phyloP scores from a whole-genome alignment of 2,888 invertebrate genomes.

The Acrobasis repandana region DNA sequence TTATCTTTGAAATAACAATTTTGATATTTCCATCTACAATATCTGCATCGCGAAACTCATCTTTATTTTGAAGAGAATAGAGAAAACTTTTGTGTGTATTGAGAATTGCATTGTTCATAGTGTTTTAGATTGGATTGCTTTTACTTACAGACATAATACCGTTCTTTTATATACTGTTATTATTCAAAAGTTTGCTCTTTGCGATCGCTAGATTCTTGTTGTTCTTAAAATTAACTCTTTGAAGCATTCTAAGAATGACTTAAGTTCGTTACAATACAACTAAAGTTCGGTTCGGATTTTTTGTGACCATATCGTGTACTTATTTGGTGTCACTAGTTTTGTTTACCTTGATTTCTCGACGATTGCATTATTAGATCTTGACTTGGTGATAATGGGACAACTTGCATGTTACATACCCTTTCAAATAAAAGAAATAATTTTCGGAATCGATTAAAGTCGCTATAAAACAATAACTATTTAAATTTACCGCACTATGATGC shows the following conservation, averaged over 20 bases:
- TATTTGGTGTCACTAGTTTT: background rate
- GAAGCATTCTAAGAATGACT: background rate
- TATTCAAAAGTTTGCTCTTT: constrained; percentile 1
- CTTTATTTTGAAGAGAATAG: background rate
- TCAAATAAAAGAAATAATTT: no score
- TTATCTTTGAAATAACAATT: constrained; percentile 21
- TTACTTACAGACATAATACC: constrained; percentile 9
- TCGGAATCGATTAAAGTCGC: no score
- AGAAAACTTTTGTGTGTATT: background rate
- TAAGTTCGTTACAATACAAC: background rate
- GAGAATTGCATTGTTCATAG: constrained; percentile 9
- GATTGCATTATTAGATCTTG: no score
- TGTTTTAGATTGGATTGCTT: constrained; percentile 19
- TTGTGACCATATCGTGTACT: background rate
- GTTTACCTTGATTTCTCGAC: no score
- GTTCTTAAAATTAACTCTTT: background rate
- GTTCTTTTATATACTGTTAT: constrained; percentile 9
- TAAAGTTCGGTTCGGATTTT: background rate
- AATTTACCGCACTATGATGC: no score
- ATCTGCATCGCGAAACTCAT: background rate
- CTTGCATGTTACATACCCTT: no score
- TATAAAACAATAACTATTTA: no score
- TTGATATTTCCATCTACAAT: constrained; percentile 7
- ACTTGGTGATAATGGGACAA: no score
- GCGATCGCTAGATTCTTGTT: background rate